A percentile compares a stretch with the other conserved stretches of the same genome.
These are phyloP conservation scores for Maniola hyperantus DNA, from an alignment of 2,888 invertebrate species.

Conservation along the genomic window DNA sequence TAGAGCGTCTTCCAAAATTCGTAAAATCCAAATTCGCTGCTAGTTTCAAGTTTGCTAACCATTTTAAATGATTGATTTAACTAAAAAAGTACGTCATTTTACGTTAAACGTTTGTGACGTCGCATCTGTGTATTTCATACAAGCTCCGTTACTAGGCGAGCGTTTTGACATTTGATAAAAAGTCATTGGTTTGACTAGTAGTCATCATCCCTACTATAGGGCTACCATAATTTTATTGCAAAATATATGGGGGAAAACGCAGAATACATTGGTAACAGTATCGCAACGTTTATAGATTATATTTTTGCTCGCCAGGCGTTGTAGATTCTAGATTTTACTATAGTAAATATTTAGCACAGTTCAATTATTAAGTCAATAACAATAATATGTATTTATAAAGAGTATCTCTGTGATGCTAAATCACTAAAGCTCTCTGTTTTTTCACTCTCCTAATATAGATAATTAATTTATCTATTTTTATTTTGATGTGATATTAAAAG, in stretches of 20 bases:
- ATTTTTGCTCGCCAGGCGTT: neutral
- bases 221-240: neutral
- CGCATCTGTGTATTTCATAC: no score
- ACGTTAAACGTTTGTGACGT: no score
- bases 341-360: neutral
- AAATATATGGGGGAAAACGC: neutral
- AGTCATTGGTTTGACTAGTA: no score
- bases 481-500: neutral
- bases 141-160: no score
- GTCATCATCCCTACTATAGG: no score
- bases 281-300: neutral
- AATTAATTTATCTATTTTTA: neutral
- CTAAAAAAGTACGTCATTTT: no score
- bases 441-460: neutral
- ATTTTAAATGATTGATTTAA: no score
- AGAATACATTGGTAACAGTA: neutral
- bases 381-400: neutral
- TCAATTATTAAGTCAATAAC: constrained; percentile 12
- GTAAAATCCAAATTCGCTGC: no score
- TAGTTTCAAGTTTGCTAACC: no score
- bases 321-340: neutral
- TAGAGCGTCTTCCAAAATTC: no score
- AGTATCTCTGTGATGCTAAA: neutral
- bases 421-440: constrained; percentile 1
- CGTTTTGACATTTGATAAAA: no score